Percentiles rank a stretch among this genome's conserved stretches.
These are phyloP conservation scores for Anthopleura xanthogrammica DNA, from an alignment of 92 coral and sea anemone genomes.

Conservation along the genomic window DNA sequence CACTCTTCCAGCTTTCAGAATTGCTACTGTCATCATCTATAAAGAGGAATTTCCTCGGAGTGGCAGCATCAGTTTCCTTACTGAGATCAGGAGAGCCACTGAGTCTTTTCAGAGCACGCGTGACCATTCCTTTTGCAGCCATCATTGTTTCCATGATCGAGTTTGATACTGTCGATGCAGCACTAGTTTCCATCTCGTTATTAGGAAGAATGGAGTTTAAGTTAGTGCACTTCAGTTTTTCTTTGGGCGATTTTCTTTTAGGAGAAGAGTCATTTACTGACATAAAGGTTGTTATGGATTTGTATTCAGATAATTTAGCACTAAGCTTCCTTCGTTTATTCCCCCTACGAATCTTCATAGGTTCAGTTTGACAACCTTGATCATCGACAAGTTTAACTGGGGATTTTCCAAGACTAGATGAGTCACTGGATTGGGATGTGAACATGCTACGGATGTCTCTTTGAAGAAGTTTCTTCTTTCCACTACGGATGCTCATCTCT, in stretches of 20 bases:
- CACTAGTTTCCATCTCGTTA: neutral
- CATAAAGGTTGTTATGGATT: conserved; percentile 22
- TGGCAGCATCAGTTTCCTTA: neutral
- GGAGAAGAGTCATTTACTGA: conserved; percentile 6
- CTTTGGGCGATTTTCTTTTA: conserved; percentile 4
- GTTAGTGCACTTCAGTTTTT: neutral
- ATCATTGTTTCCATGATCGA: neutral
- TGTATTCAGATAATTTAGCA: neutral
- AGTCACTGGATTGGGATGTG: neutral
- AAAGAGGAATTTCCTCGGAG: neutral
- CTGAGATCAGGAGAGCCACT: neutral
- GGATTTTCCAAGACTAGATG: neutral
- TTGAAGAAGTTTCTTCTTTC: neutral
- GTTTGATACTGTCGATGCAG: neutral
- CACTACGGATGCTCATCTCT: neutral
- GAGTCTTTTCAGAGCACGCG: conserved; percentile 15
- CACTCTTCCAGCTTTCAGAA: neutral
- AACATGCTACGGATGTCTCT: conserved; percentile 1
- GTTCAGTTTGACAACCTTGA: neutral
- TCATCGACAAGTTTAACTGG: neutral
- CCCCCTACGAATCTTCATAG: neutral
- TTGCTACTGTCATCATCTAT: neutral
- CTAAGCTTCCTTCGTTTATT: conserved; percentile 16
- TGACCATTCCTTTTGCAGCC: conserved; percentile 14
- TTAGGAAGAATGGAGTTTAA: neutral